Conservation (phyloP, 2,113 vertebrate species). For the Prietella phreatophila region DNA sequence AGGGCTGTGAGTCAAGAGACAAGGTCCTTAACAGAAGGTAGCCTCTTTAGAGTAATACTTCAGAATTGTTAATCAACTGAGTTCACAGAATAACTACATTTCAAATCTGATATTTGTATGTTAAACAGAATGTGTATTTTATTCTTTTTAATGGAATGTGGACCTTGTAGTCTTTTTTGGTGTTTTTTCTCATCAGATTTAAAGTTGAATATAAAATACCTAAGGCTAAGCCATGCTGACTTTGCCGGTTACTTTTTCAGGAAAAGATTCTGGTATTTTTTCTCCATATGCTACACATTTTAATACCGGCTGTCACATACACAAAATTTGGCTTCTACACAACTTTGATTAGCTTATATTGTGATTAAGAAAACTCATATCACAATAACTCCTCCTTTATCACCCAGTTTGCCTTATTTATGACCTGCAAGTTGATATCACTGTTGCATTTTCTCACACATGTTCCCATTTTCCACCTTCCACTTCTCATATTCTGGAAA, state of each 20-base stretch:
- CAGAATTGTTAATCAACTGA: not conserved
- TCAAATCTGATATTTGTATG: not conserved
- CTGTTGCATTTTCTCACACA: not conserved
- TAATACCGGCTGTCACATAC: not conserved
- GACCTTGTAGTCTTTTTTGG: not conserved
- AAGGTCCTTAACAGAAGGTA: not conserved
- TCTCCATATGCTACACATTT: not conserved
- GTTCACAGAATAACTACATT: not conserved
- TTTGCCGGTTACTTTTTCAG: not conserved
- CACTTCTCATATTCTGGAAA: conserved; percentile 39
- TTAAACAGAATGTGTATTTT: not conserved
- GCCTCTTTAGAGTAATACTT: not conserved
- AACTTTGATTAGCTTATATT: conserved; percentile 25
- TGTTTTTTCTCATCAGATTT: not conserved
- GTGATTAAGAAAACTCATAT: conserved; percentile 42
- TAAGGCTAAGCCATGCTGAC: not conserved
- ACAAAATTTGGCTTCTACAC: not conserved
- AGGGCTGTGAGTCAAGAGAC: not conserved
- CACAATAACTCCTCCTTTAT: not conserved
- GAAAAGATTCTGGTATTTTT: not conserved
- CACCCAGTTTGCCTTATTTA: not conserved
- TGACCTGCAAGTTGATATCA: conserved; percentile 40
- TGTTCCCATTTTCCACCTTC: conserved; percentile 47
- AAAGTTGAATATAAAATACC: not conserved
- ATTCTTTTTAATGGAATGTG: not conserved